A percentile compares a stretch with the other conserved stretches of the same genome.
Conservation (phyloP, 2,797 vertebrate genomes). For the Hippoglossus hippoglossus region DNA sequence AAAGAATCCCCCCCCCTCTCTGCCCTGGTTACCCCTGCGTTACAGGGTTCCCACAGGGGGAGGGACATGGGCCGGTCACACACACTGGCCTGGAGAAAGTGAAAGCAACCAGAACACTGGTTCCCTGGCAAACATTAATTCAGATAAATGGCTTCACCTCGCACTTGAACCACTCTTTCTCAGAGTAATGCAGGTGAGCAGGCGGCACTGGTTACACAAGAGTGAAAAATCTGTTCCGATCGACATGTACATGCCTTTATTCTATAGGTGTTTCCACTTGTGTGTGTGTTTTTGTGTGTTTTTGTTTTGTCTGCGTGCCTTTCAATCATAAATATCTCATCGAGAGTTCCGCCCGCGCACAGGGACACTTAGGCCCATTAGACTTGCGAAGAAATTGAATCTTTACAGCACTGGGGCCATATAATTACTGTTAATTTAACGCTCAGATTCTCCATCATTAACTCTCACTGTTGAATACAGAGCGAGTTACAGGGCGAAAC, state of each 20-base stretch:
- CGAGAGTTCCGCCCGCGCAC: constrained; percentile 54
- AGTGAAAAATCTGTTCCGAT: neutral
- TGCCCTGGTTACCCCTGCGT: constrained; percentile 64
- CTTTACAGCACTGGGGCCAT: constrained; percentile 93
- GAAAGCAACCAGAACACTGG: constrained; percentile 56
- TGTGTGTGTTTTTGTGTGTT: constrained; percentile 14
- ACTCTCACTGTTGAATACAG: constrained; percentile 90
- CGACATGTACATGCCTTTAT: neutral
- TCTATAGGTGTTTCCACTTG: neutral
- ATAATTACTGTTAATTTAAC: constrained; percentile 99
- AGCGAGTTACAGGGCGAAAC: constrained; percentile 45
- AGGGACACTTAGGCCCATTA: constrained; percentile 80
- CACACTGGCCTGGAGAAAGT: constrained; percentile 63
- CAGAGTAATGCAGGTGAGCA: constrained; percentile 17
- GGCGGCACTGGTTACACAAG: constrained; percentile 37
- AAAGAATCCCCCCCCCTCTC: constrained; percentile 71
- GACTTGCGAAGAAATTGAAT: constrained; percentile 91
- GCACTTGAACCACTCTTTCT: constrained; percentile 52
- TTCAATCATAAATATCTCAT: constrained; percentile 66
- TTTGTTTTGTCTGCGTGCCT: constrained; percentile 38
- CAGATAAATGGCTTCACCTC: constrained; percentile 51
- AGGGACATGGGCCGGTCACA: constrained; percentile 72
- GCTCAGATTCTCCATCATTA: constrained; percentile 96
- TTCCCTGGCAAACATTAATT: constrained; percentile 41
- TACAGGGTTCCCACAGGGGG: constrained; percentile 81